Evolutionary conservation across 2,113 vertebrate genomes (phyloP).

Genomic region (Suncus etruscus): DNA sequence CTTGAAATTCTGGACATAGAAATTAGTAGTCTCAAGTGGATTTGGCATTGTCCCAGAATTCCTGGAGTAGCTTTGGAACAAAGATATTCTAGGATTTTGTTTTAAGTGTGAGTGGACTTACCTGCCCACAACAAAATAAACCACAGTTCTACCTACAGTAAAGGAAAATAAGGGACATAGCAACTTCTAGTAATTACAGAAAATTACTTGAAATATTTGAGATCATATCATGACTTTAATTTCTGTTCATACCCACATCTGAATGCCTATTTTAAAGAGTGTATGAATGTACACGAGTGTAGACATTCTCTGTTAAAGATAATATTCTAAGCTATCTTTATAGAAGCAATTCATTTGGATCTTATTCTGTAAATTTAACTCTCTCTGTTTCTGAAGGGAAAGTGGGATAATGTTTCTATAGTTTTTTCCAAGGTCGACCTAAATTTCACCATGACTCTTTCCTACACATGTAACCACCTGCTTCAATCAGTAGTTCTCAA

Average conservation of each 20-base stretch:
- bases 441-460: not conserved
- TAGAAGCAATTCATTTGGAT: not conserved
- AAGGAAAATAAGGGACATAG: too few species aligned
- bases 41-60: not conserved
- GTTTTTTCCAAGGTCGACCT: not conserved
- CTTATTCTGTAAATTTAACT: not conserved
- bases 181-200: too few species aligned
- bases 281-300: too few species aligned
- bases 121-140: not conserved
- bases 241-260: not conserved
- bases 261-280: too few species aligned
- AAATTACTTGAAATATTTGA: not conserved
- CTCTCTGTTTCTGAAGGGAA: not conserved
- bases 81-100: not conserved
- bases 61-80: not conserved
- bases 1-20: not conserved
- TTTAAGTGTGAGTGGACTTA: not conserved
- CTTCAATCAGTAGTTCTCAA: not conserved
- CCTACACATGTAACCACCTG: not conserved
- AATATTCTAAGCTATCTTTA: not conserved
- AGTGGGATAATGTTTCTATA: not conserved
- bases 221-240: not conserved
- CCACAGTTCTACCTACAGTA: not conserved
- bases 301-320: too few species aligned
- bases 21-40: not conserved